These are phyloP conservation scores for Drosophila punjabiensis DNA, from an alignment of 1,140 invertebrate species.

Conservation along the genomic window DNA sequence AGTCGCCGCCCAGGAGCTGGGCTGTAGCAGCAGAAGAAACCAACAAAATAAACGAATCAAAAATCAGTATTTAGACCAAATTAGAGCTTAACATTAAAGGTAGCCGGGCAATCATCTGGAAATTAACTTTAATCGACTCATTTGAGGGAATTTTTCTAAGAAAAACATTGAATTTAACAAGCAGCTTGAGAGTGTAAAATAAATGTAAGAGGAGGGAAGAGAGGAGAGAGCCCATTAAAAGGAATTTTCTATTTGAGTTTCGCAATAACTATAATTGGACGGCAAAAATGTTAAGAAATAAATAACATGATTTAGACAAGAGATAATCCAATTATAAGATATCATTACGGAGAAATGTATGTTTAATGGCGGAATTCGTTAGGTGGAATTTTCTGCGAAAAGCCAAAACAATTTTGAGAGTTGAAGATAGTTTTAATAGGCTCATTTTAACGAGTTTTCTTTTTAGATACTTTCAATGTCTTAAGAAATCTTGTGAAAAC, in stretches of 20 bases:
- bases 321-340: constrained; percentile 17
- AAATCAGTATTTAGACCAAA: constrained; percentile 12
- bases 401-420: not conserved
- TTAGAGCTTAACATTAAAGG: constrained; percentile 2
- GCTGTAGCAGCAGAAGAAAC: constrained; percentile 85
- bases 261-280: constrained; percentile 6
- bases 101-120: constrained; percentile 10
- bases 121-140: constrained; percentile 9
- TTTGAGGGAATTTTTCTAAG: constrained; percentile 6
- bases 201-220: not conserved
- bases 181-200: constrained; percentile 16
- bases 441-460: not conserved
- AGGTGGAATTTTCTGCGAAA: constrained; percentile 8
- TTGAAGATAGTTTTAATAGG: not conserved
- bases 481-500: too few relatives aligned
- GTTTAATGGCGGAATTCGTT: constrained; percentile 8
- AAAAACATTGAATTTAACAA: constrained; percentile 1
- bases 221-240: not conserved
- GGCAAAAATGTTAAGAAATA: constrained; percentile 21
- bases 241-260: constrained; percentile 10
- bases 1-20: constrained; percentile 91
- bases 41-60: not conserved
- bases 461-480: not conserved
- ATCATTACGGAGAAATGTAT: constrained; percentile 5
- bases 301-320: constrained; percentile 13